Base-by-base conservation (phyloP, 2,888 invertebrate species). In the Chloroclystis v-ata region DNA sequence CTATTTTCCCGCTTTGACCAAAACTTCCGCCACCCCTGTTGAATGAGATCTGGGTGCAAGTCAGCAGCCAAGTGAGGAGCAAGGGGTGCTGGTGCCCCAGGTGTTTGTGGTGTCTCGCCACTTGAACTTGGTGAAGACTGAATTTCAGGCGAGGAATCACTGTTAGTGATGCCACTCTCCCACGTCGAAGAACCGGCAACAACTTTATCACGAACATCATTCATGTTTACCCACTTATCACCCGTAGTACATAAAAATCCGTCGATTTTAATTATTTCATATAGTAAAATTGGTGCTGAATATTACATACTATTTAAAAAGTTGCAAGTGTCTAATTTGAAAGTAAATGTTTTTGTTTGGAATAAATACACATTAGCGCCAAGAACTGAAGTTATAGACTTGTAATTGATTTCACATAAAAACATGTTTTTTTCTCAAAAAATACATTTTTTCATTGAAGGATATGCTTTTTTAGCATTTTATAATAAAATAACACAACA, bases 1-100 rank as follows among this genome's bases (percentile, higher is more conserved):
- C 98, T 89, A 72, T 95, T 97, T 79, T 98, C 98, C 43, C 98
- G 89, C 72, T 97, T 96, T 12, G 97, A 98, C 98, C 98, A 98
- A 78, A 95, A 97, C 67, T 96, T 97, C 52, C 97, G 92, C 98
- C 98, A 98, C 4, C 98, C 98, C 72, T 96, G 96, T 70, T 95
- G 94, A 5, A 91, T 60, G 24, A 89, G 70, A 62, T 89, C 89
- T 29, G 89, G 87, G 54, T 87, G 89, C 43, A 88, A 65, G 28
- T 88, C 89, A 4, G 84, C 82, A 29, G 84, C 82, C 28, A 85
- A 75, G 56, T 86, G 85, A 20, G 82, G 82, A 4, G 86, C 84
- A 14, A 86, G 67, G 1, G 82, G 88, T 32, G 79, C 90, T n/a
- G 91, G 91, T 30, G 89, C 84, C 42, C 91, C 91, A 7, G 91